Percentiles rank a stretch among this genome's conserved stretches.
Conservation (phyloP, 2,888 invertebrate genomes). For the Argyresthia goedartella region DNA sequence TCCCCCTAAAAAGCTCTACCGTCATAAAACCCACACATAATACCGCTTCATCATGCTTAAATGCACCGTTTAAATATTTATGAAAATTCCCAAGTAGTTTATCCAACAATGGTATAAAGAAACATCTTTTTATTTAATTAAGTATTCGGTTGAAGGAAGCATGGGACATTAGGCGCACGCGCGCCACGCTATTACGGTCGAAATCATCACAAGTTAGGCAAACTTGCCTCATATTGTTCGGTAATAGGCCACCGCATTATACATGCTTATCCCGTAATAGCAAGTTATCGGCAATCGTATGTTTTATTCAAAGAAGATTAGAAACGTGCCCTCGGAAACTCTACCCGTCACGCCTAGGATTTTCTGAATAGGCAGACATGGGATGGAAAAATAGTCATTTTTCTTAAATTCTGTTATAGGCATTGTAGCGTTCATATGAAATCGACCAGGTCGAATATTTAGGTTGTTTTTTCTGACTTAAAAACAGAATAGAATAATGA, state of each 20-base stretch:
- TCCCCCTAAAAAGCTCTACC: conserved; percentile 5
- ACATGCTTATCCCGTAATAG: conserved; percentile 56
- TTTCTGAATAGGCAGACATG: background rate
- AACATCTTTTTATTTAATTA: conserved; percentile 56
- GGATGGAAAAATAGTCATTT: too few relatives aligned
- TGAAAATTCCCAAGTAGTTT: conserved; percentile 22
- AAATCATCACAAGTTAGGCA: conserved; percentile 9
- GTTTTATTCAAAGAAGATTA: conserved; percentile 66
- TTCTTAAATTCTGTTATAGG: too few relatives aligned
- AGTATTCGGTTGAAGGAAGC: conserved; percentile 28
- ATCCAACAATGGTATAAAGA: conserved; percentile 13
- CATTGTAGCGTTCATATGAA: too few relatives aligned
- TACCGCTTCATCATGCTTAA: conserved; percentile 13
- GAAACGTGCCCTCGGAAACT: conserved; percentile 13
- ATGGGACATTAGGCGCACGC: conserved; percentile 31
- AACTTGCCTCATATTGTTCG: conserved; percentile 29
- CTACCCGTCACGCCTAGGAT: background rate
- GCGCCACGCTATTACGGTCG: conserved; percentile 35
- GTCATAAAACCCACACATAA: conserved; percentile 6
- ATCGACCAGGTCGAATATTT: too few relatives aligned
- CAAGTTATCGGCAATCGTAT: conserved; percentile 61
- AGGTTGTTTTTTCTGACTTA: too few relatives aligned
- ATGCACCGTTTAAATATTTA: conserved; percentile 7
- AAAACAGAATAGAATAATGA: too few relatives aligned
- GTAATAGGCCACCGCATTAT: conserved; percentile 54